Percentiles rank a stretch among this genome's conserved stretches.
Evolutionary conservation across 2,797 vertebrate species (phyloP).

Genomic region (Ispidina lecontei): DNA sequence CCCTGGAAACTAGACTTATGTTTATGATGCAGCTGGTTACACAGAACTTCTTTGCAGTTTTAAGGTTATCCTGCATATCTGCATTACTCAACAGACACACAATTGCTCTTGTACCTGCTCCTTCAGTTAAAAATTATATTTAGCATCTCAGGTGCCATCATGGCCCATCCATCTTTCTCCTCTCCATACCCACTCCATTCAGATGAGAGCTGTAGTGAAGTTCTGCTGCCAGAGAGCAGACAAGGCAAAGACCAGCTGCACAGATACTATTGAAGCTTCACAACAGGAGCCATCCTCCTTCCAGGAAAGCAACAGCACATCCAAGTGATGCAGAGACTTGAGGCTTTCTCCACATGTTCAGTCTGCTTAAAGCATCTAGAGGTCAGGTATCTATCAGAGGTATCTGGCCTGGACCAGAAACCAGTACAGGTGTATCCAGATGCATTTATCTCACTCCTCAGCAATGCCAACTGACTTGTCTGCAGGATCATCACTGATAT

Average conservation of each 20-base stretch:
- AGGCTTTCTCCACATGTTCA: background rate
- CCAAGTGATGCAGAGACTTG: background rate
- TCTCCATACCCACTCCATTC: background rate
- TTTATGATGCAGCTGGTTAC: background rate
- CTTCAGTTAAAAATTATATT: background rate
- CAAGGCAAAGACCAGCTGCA: background rate
- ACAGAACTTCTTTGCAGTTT: background rate
- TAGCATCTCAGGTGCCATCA: background rate
- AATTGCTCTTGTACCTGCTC: background rate
- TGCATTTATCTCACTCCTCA: background rate
- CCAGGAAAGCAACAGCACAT: background rate
- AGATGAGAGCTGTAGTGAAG: background rate
- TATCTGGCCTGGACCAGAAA: background rate
- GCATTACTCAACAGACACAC: background rate
- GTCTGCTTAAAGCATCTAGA: background rate
- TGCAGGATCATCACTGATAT: background rate
- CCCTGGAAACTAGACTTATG: background rate
- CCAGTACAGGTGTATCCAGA: background rate
- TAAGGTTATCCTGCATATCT: background rate
- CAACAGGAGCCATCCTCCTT: background rate
- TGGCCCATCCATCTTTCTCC: background rate
- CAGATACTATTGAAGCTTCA: background rate
- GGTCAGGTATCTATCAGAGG: background rate
- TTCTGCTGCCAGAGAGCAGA: background rate
- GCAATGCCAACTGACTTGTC: background rate